Evolutionary conservation across 2,888 invertebrate genomes (phyloP).

Genomic region (Callimorpha dominula): DNA sequence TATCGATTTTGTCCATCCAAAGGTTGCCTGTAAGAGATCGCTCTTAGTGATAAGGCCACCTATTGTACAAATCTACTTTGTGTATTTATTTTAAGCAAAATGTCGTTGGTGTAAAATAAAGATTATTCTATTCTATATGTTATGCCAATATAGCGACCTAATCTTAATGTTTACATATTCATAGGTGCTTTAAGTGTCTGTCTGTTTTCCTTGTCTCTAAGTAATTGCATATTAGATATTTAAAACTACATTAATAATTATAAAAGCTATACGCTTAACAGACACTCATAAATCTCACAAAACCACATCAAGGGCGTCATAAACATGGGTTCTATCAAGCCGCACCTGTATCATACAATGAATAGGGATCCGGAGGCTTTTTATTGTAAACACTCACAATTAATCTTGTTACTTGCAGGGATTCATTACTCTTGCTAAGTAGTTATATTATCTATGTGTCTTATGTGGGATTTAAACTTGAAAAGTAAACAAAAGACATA

Average conservation of each 20-base stretch:
- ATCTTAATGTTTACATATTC: too few species aligned
- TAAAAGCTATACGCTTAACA: background rate
- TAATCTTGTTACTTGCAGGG: slow-evolving; percentile 37
- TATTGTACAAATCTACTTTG: too few species aligned
- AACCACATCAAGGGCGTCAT: background rate
- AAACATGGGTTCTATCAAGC: slow-evolving; percentile 1
- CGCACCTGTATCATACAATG: slow-evolving; percentile 34
- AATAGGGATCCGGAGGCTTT: slow-evolving; percentile 34
- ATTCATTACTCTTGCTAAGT: slow-evolving; percentile 52
- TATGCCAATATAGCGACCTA: too few species aligned
- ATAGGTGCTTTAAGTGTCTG: too few species aligned
- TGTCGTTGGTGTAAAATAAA: too few species aligned
- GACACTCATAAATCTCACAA: background rate
- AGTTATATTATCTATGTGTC: slow-evolving; percentile 40
- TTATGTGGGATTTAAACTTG: slow-evolving; percentile 45
- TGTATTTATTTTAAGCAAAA: too few species aligned
- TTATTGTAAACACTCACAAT: slow-evolving; percentile 44
- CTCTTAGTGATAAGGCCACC: too few species aligned
- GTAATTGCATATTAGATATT: background rate
- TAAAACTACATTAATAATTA: background rate
- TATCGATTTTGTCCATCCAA: too few species aligned
- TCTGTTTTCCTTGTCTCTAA: background rate
- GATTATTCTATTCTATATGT: too few species aligned
- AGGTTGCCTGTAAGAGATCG: too few species aligned
- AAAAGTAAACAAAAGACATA: slow-evolving; percentile 27